Evolutionary conservation across 2,797 vertebrate species (phyloP).

Genomic region (Carduelis carduelis): DNA sequence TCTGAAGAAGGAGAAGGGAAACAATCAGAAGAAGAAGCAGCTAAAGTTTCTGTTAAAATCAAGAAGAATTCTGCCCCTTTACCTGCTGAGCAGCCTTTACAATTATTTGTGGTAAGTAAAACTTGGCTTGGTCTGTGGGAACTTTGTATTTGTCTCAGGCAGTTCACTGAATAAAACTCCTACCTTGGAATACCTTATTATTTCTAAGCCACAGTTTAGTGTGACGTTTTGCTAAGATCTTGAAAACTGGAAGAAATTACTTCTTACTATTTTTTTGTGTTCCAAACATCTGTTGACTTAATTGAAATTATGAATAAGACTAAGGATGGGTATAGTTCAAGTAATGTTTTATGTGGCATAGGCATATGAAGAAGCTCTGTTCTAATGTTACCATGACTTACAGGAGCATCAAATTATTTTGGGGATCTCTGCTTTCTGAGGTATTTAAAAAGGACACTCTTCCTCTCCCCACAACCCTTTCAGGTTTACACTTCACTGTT

Average conservation of each 20-base stretch:
- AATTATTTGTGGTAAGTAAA: constrained; percentile 92
- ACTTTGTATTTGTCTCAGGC: not conserved
- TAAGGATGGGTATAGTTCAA: not conserved
- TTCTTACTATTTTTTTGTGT: not conserved
- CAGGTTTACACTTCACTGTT: not conserved
- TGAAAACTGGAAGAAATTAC: not conserved
- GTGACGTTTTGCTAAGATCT: not conserved
- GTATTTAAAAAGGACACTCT: not conserved
- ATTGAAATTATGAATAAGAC: not conserved
- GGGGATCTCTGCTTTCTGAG: not conserved
- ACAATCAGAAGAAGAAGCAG: constrained; percentile 89
- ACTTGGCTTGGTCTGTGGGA: not conserved
- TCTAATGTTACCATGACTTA: not conserved
- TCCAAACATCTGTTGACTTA: not conserved
- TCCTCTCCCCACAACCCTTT: not conserved
- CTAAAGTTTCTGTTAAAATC: constrained; percentile 87
- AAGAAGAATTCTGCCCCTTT: constrained; percentile 83
- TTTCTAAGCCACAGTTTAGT: not conserved
- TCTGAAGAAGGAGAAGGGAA: constrained; percentile 91
- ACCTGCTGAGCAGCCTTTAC: constrained; percentile 84
- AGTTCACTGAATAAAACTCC: not conserved
- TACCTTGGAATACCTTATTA: not conserved
- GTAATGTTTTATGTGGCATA: not conserved
- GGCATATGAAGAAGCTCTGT: not conserved
- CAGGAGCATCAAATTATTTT: not conserved